A percentile compares a stretch with the other conserved stretches of the same genome.
Evolutionary conservation across 2,797 vertebrate species (phyloP).

Genomic region (Corythornis leucogaster): DNA sequence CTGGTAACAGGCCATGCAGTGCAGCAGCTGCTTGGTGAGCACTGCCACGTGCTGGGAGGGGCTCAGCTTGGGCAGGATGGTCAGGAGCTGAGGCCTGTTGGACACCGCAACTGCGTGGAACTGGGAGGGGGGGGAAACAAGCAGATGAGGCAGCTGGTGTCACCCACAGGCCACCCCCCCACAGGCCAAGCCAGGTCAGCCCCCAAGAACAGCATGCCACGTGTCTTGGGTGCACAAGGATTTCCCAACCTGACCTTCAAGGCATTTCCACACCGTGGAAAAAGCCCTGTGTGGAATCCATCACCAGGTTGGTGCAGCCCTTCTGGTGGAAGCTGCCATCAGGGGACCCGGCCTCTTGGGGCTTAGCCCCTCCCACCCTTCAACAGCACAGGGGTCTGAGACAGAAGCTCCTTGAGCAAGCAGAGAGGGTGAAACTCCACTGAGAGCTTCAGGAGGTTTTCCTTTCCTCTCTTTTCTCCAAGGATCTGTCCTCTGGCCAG

Average conservation of each 20-base stretch:
- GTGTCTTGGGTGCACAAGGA: rapidly evolving
- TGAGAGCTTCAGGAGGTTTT: not conserved
- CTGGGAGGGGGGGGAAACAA: slow-evolving; percentile 66
- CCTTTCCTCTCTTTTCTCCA: not conserved
- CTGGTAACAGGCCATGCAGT: slow-evolving; percentile 89
- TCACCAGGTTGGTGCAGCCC: not conserved
- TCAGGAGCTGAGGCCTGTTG: slow-evolving; percentile 84
- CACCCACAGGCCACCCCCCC: rapidly evolving
- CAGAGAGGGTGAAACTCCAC: not conserved
- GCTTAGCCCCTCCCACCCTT: not conserved
- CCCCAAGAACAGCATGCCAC: no score
- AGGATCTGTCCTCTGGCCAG: rapidly evolving
- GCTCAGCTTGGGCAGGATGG: slow-evolving; percentile 80
- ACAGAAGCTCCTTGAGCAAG: not conserved
- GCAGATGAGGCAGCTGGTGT: not conserved
- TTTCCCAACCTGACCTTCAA: no score
- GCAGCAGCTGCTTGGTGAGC: slow-evolving; percentile 89
- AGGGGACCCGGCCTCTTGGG: rapidly evolving
- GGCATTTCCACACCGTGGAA: rapidly evolving
- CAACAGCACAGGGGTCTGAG: rapidly evolving
- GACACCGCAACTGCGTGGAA: slow-evolving; percentile 91
- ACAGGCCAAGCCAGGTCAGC: rapidly evolving
- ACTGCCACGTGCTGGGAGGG: slow-evolving; percentile 88
- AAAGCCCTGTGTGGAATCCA: rapidly evolving
- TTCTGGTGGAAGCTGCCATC: not conserved